A percentile compares a stretch with the other conserved stretches of the same genome.
These are phyloP conservation scores for Drosophila kuntzei DNA, from an alignment of 2,888 invertebrate genomes.

Conservation along the genomic window DNA sequence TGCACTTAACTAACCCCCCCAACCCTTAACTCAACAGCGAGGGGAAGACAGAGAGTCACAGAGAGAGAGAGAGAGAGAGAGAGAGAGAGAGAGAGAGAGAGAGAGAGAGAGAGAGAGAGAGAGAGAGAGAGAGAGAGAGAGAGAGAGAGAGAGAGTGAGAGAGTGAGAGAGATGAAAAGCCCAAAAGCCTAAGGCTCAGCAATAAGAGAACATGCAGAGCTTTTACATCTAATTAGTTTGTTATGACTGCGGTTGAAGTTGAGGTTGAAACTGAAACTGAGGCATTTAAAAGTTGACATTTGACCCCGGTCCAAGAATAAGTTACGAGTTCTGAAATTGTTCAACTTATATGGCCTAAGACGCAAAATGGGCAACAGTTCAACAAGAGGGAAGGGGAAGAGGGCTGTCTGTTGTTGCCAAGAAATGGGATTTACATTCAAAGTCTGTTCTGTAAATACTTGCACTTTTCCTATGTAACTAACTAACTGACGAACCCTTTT, in stretches of 20 bases:
- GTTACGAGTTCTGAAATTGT: conserved; percentile 38
- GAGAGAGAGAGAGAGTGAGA: not conserved
- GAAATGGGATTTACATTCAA: conserved; percentile 41
- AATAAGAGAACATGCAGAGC: conserved; percentile 44
- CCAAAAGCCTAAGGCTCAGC: conserved; percentile 19
- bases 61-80: not conserved
- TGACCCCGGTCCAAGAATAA: conserved; percentile 24
- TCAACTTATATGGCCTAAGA: conserved; percentile 68
- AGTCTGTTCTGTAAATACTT: conserved; percentile 60
- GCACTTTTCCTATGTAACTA: conserved; percentile 52
- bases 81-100: not conserved
- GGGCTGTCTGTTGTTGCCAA: conserved; percentile 12
- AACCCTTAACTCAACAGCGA: conserved; percentile 1
- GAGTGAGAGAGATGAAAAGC: not conserved
- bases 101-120: not conserved
- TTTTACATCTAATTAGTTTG: conserved; percentile 74
- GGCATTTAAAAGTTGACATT: conserved; percentile 60
- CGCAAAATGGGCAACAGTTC: conserved; percentile 19
- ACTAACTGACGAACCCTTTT: conserved; percentile 57
- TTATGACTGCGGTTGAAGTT: conserved; percentile 41
- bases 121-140: too few relatives aligned
- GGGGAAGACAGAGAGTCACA: not conserved
- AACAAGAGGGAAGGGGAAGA: not conserved
- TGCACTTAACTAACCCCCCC: conserved; percentile 37
- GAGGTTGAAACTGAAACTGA: conserved; percentile 10